A percentile compares a stretch with the other conserved stretches of the same genome.
Conservation (phyloP, 2,797 vertebrate species). For the Decapterus maruadsi region DNA sequence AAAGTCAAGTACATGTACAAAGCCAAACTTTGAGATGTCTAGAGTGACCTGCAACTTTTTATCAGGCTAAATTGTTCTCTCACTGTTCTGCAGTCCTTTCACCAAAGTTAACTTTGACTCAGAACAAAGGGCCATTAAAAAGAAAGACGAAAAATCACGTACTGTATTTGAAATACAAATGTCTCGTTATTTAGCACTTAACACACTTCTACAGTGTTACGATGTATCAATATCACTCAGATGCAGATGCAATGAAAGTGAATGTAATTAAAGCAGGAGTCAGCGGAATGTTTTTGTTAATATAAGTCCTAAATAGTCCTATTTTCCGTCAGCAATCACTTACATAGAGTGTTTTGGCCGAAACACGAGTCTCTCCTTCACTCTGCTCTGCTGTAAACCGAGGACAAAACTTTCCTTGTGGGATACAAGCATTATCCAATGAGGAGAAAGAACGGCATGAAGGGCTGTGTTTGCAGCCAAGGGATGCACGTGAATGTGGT, state of each 20-base stretch:
- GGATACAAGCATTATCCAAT: too few species aligned
- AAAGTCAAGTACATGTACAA: constrained; percentile 47
- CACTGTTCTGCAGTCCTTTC: neutral
- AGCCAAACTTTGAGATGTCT: constrained; percentile 26
- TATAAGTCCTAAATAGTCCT: too few species aligned
- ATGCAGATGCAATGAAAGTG: neutral
- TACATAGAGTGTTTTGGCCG: too few species aligned
- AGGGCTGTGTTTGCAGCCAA: too few species aligned
- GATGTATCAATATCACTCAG: neutral
- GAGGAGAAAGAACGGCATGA: too few species aligned
- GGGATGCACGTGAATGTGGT: too few species aligned
- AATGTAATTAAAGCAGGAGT: too few species aligned
- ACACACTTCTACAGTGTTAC: neutral
- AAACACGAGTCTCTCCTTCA: too few species aligned
- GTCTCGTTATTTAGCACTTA: neutral
- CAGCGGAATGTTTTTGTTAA: too few species aligned
- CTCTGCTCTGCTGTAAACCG: too few species aligned
- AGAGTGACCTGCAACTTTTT: constrained; percentile 21
- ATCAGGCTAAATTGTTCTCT: neutral
- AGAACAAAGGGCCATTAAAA: neutral
- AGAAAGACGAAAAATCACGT: neutral
- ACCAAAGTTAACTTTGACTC: neutral
- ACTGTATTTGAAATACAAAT: neutral
- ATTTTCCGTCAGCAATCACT: too few species aligned
- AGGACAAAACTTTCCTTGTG: too few species aligned